A percentile compares a stretch with the other conserved stretches of the same genome.
These are phyloP conservation scores for Astropecten irregularis DNA, from an alignment of 53 echinoderm and acorn worm genomes.

Conservation along the genomic window DNA sequence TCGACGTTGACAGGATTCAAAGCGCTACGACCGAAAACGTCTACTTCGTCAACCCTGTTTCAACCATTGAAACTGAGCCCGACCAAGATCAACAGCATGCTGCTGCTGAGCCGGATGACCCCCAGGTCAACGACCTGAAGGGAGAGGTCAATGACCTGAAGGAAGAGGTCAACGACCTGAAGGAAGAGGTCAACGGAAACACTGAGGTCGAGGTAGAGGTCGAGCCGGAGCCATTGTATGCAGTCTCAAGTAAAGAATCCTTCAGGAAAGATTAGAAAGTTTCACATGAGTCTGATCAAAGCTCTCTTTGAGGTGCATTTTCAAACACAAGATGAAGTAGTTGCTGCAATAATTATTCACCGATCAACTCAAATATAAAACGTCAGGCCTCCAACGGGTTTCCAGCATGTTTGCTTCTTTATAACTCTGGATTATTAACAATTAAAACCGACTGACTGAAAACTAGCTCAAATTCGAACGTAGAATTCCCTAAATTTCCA, in stretches of 20 bases:
- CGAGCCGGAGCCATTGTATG: background rate
- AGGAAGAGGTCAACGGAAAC: background rate
- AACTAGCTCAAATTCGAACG: too few species aligned
- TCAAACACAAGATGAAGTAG: too few species aligned
- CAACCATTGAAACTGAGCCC: background rate
- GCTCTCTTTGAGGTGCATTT: too few species aligned
- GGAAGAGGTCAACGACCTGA: background rate
- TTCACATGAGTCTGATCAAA: too few species aligned
- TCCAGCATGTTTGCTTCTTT: too few species aligned
- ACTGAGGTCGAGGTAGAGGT: background rate
- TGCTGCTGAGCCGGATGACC: background rate
- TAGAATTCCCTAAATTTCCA: too few species aligned
- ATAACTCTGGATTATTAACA: too few species aligned
- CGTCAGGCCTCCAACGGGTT: too few species aligned
- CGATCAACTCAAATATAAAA: too few species aligned
- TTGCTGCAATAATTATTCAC: too few species aligned
- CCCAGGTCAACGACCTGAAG: background rate
- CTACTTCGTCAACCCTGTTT: background rate
- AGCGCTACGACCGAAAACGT: background rate
- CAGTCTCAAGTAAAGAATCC: background rate
- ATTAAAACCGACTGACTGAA: too few species aligned
- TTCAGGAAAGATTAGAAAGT: too few species aligned
- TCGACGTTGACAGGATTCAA: constrained; percentile 6
- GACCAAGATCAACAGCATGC: background rate
- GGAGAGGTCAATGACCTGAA: background rate